Base-by-base conservation (phyloP, 2,113 vertebrate species). In the Pelvicachromis taeniatus region DNA sequence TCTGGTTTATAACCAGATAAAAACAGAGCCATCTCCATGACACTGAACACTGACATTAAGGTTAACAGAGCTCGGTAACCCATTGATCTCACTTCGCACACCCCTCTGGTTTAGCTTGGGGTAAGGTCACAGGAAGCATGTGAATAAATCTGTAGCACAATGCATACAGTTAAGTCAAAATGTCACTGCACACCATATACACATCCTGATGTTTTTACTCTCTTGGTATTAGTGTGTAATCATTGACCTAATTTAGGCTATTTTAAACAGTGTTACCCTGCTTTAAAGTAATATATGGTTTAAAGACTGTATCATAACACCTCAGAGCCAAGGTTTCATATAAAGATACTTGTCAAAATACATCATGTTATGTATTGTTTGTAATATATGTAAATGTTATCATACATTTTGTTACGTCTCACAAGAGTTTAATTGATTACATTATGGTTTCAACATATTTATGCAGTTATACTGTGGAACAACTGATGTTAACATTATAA, bases 1-100 rank as follows among this genome's bases (percentile, higher is more conserved):
- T 26, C 26, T 0, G 23, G 42, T 48, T 48, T 73, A 45, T 7
- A 29, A 29, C 0, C 17, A 8, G 0, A 1, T 50, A 19, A 50
- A 73, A 48, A 73, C 9, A 73, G 1, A 73, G 65, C 40, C 40
- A 73, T 48, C 14, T 73, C 29, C 23, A 50, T 73, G 16, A 73
- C 42, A 48, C 42, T 5, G 40, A 73, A 73, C 0, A 45, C 21
- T 17, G 40, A 48, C 8, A 17, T 48, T 7, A 73, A 0, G 3
- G 29, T 73, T 29, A 73, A 19, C 9, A 29, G 21, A 48, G 68
- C 40, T 29, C 16, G 2, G 14, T 26, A 73, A 48, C 68, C 14
- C 42, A 48, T 12, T 48, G 42, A 73, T 29, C 23, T 52, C 17
- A 11, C 23, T 73, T 6, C 14, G 3, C 29, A 6, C 23, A 29